Percentiles rank a stretch among this genome's conserved stretches.
These are phyloP conservation scores for Epistrophe grossulariae DNA, from an alignment of 2,888 invertebrate species.

Conservation along the genomic window DNA sequence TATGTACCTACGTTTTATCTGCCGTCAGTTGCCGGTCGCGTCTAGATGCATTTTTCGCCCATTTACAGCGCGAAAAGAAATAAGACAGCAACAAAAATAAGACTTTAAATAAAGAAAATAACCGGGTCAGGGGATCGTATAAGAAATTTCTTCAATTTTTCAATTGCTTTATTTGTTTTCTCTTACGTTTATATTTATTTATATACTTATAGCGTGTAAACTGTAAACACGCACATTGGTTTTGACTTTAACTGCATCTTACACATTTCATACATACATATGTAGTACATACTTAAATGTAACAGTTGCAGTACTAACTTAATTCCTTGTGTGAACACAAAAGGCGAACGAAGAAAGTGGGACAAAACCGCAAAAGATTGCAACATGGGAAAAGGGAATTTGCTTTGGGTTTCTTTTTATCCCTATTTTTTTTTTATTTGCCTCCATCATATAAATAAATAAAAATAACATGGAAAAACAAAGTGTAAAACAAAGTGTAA, in stretches of 20 bases:
- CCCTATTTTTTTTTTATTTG: conserved; percentile 18
- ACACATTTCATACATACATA: neutral
- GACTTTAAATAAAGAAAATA: conserved; percentile 40
- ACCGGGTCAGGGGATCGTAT: conserved; percentile 72
- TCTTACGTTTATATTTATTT: conserved; percentile 20
- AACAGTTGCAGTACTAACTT: conserved; percentile 22
- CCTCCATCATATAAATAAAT: conserved; percentile 28
- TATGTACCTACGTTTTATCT: conserved; percentile 43
- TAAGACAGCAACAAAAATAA: conserved; percentile 17
- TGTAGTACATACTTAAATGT: neutral
- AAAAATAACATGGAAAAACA: conserved; percentile 44
- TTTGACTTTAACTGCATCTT: conserved; percentile 35
- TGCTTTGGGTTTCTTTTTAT: conserved; percentile 49
- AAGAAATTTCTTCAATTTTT: conserved; percentile 75
- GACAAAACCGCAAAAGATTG: conserved; percentile 72
- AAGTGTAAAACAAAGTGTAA: conserved; percentile 64
- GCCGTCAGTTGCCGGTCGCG: conserved; percentile 41
- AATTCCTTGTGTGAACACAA: conserved; percentile 64
- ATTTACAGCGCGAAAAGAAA: conserved; percentile 45
- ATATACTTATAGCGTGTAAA: conserved; percentile 24
- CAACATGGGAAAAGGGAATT: conserved; percentile 44
- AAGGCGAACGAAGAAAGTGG: conserved; percentile 77
- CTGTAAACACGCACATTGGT: conserved; percentile 49
- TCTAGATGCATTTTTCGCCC: conserved; percentile 67
- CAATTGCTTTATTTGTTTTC: conserved; percentile 63